Base-by-base conservation (phyloP, 1,140 invertebrate genomes). In the Drosophila rhopaloa region DNA sequence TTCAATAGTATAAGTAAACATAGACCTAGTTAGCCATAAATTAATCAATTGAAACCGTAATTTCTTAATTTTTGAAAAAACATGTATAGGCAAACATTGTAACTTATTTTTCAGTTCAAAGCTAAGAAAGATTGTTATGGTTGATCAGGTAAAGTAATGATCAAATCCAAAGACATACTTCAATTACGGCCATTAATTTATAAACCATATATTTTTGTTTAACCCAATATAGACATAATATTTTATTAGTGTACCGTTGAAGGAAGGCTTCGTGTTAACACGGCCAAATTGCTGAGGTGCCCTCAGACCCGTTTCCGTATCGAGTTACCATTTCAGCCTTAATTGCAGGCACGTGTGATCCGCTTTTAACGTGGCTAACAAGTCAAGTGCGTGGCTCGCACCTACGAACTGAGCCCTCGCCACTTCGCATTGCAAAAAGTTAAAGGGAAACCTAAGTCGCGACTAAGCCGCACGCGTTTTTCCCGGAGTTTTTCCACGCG, bases 341-440 rank as follows among this genome's bases (percentile, higher is more conserved):
- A 90, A 91, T 86, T 91, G 88, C 80, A 88, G 88, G 75, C 88
- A 91, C 88, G 88, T 88, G 85, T 79, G 81, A 86, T 66, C 27
- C 74, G 65, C 61, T 81, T 79, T 81, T 62, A 67, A 71, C 65
- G 65, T 71, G 68, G 68, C 68, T 75, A 78, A 72, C 74, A 71
- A 63, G 66, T 56, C 50, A 75, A 84, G 80, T 80, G 83, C 76
- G 71, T 57, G 44, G 43, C 67, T 81, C 51, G 78, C 81, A 80
- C 81, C 81, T 85, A 59, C 71, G 62, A 48, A 14, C 47, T 59
- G 47, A 47, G 54, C 48, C 9, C 27, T 38, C 37, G 27, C 19
- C 37, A 8, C 37, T 8, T 53, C 2, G 7, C 32, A 41, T 29
- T 19, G 14, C 29, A 48, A 19, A 73, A 57, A 78, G 51, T 59